phyloP scores from a whole-genome alignment of 2,113 vertebrate species.

The Rhabdomys dilectus region DNA sequence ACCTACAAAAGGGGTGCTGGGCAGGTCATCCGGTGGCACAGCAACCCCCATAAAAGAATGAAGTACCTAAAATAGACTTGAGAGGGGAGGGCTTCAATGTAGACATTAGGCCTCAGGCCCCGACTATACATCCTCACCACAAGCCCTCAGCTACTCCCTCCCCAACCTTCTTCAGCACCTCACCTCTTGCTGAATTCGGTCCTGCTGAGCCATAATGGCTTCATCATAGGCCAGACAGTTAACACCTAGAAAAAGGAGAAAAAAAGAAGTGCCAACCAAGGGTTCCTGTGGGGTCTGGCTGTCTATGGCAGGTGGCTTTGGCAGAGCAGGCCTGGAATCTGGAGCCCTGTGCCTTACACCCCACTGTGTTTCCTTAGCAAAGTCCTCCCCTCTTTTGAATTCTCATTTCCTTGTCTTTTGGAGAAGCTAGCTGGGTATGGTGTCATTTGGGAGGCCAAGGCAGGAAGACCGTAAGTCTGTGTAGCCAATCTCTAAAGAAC shows the following conservation, averaged over 20 bases:
- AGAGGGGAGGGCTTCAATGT: background rate
- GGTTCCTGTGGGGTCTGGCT: background rate
- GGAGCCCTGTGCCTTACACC: background rate
- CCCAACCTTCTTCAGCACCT: conserved; percentile 55
- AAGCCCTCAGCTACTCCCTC: background rate
- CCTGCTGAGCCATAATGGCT: conserved; percentile 97
- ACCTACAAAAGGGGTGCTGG: background rate
- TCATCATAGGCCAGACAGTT: conserved; percentile 96
- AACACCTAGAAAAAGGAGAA: conserved; percentile 86
- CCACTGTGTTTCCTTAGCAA: background rate
- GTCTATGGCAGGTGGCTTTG: background rate
- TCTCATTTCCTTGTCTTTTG: background rate
- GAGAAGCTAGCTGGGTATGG: background rate
- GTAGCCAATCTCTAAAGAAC: background rate
- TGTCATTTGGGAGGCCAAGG: background rate
- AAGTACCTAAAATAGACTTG: background rate
- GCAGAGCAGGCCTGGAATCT: background rate
- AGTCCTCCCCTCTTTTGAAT: background rate
- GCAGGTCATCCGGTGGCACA: background rate
- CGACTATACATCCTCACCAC: background rate
- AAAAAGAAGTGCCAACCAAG: background rate
- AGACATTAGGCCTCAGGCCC: background rate
- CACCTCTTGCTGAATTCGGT: conserved; percentile 97
- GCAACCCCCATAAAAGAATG: background rate
- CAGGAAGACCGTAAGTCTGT: background rate